phyloP scores from a whole-genome alignment of 1,140 invertebrate genomes.

The Eupristina koningsbergeri region DNA sequence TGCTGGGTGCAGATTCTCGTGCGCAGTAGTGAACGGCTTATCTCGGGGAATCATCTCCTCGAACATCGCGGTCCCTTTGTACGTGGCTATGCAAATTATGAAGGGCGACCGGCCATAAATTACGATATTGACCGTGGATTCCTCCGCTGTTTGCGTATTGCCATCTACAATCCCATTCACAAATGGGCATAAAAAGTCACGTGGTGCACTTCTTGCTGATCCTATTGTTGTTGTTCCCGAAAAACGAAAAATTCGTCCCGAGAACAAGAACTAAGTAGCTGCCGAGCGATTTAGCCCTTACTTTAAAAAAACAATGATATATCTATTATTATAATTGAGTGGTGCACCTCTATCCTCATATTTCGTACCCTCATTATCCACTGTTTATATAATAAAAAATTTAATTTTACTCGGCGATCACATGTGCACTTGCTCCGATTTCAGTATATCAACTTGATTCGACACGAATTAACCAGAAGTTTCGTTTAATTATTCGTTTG shows the following conservation, averaged over 20 bases:
- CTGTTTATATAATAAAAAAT: too few species aligned
- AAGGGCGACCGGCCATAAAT: constrained; percentile 63
- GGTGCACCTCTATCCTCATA: background rate
- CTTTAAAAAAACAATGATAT: background rate
- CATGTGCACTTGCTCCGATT: too few species aligned
- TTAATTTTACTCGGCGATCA: too few species aligned
- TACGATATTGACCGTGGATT: constrained; percentile 64
- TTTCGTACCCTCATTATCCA: too few species aligned
- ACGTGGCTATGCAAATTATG: constrained; percentile 66
- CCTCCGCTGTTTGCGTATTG: background rate
- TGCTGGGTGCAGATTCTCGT: constrained; percentile 5
- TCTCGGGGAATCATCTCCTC: constrained; percentile 59
- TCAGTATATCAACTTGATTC: too few species aligned
- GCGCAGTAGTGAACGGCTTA: constrained; percentile 63
- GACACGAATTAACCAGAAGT: too few species aligned
- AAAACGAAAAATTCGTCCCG: background rate
- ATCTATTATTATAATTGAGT: constrained; percentile 10
- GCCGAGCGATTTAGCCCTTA: too few species aligned
- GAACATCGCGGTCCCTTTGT: constrained; percentile 67
- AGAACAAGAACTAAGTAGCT: background rate
- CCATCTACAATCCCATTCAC: background rate
- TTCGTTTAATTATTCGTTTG: too few species aligned
- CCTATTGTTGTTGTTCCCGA: background rate
- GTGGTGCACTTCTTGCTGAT: background rate
- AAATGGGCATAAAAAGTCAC: background rate